A percentile compares a stretch with the other conserved stretches of the same genome.
These are phyloP conservation scores for Melanocharis versteri DNA, from an alignment of 2,113 vertebrate species.

Conservation along the genomic window DNA sequence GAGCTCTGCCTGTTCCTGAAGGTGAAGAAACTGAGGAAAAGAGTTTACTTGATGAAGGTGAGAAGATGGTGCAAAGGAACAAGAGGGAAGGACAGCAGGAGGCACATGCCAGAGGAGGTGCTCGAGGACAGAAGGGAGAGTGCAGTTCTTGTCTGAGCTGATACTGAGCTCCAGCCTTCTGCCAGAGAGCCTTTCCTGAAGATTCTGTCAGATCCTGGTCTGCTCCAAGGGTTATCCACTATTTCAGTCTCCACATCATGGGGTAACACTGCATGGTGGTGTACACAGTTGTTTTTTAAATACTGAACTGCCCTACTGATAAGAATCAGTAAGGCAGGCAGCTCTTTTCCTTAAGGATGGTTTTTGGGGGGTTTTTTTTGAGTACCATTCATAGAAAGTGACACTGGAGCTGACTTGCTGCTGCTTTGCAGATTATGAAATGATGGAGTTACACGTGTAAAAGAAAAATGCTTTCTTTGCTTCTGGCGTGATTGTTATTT, in stretches of 20 bases:
- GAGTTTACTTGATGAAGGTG: neutral
- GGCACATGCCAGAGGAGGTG: neutral
- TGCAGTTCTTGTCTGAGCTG: neutral
- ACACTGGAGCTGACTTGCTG: neutral
- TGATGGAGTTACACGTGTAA: neutral
- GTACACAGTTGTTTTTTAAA: neutral
- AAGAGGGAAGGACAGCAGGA: neutral
- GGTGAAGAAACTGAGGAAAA: neutral
- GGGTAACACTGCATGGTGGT: neutral
- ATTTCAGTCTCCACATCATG: neutral
- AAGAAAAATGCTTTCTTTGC: neutral
- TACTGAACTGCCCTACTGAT: neutral
- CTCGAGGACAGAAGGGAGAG: neutral
- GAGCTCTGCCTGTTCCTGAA: neutral
- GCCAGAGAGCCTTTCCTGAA: neutral
- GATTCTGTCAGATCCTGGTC: neutral
- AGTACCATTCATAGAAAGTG: neutral
- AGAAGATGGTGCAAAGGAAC: neutral
- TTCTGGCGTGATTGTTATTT: neutral
- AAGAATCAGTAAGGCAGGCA: neutral
- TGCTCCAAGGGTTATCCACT: neutral
- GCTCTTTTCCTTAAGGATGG: neutral
- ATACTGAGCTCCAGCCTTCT: neutral
- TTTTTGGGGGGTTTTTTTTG: neutral
- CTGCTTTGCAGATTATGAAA: neutral